Evolutionary conservation across 1,140 invertebrate genomes (phyloP).

Genomic region (Aphis craccivora): DNA sequence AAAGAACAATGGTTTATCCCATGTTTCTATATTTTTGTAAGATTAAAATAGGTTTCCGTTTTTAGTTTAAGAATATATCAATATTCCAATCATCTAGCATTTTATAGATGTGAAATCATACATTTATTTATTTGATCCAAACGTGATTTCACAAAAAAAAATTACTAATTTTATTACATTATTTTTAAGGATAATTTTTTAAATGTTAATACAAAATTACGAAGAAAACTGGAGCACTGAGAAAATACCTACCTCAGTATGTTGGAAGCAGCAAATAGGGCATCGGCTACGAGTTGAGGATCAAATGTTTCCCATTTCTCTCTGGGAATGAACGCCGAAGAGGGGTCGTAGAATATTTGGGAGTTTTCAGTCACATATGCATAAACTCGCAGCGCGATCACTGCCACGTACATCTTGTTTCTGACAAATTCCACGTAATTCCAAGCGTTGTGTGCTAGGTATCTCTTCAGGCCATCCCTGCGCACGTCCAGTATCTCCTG

Average conservation of each 20-base stretch:
- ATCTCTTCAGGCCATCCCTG: slow-evolving; percentile 81
- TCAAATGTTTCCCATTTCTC: slow-evolving; percentile 93
- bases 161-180: no score
- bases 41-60: no score
- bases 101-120: no score
- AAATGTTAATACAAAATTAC: not conserved
- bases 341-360: slow-evolving; percentile 72
- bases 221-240: not conserved
- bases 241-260: slow-evolving; percentile 74
- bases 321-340: slow-evolving; percentile 76
- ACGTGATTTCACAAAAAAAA: no score
- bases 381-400: slow-evolving; percentile 76
- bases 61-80: no score
- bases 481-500: slow-evolving; percentile 90
- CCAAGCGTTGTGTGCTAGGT: slow-evolving; percentile 88
- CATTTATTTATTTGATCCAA: no score
- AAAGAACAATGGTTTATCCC: no score
- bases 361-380: slow-evolving; percentile 78
- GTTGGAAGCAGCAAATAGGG: slow-evolving; percentile 93
- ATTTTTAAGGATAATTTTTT: no score
- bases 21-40: not conserved
- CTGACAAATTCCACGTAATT: slow-evolving; percentile 94
- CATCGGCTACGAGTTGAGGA: slow-evolving; percentile 92
- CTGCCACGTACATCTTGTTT: slow-evolving; percentile 84
- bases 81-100: no score